Percentiles rank a stretch among this genome's conserved stretches.
phyloP scores from a whole-genome alignment of 2,113 vertebrate genomes.

The Halichoerus grypus region DNA sequence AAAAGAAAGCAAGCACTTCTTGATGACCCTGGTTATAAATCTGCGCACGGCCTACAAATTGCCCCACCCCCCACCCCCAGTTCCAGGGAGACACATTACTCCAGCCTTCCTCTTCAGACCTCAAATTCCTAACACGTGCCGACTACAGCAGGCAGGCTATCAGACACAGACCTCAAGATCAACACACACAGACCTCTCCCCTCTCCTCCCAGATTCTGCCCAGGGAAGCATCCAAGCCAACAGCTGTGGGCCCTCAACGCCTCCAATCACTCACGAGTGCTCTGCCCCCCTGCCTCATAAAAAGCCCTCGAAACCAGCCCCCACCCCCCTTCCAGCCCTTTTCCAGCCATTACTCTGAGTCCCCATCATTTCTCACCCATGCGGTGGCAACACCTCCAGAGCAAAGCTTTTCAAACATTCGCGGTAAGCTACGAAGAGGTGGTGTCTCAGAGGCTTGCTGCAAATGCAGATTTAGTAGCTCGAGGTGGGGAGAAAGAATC shows the following conservation, averaged over 20 bases:
- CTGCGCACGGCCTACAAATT: background rate
- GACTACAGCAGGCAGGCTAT: background rate
- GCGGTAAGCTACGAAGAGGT: background rate
- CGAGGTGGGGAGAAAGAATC: background rate
- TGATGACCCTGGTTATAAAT: background rate
- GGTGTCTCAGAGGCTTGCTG: background rate
- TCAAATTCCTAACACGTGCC: background rate
- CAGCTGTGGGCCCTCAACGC: background rate
- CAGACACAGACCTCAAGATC: background rate
- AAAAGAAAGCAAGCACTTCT: background rate
- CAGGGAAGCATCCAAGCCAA: background rate
- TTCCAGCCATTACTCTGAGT: background rate
- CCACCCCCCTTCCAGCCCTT: background rate
- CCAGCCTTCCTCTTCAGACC: background rate
- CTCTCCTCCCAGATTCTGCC: background rate
- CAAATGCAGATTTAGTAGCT: background rate
- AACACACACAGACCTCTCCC: too few species aligned
- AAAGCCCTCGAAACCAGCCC: background rate
- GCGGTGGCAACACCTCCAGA: background rate
- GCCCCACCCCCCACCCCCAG: background rate
- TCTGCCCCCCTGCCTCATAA: background rate
- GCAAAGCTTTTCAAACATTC: background rate
- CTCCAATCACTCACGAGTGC: background rate
- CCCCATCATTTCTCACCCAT: background rate
- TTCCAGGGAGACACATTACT: background rate